These are phyloP conservation scores for Hermodice carunculata DNA, from an alignment of 2,888 invertebrate genomes.

Conservation along the genomic window DNA sequence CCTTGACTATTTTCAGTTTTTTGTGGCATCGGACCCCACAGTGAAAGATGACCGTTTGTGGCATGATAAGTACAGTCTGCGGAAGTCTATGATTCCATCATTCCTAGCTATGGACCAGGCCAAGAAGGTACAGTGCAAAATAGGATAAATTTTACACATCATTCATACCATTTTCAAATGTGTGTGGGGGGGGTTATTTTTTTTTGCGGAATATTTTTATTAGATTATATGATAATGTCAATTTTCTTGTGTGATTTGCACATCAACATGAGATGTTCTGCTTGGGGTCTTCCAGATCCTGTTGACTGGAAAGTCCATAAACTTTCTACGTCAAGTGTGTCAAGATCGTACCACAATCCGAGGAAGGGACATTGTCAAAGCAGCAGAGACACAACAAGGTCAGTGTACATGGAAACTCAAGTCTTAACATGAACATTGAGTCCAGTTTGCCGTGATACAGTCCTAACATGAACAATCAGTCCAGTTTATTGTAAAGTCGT, in stretches of 20 bases:
- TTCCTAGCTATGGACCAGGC: conserved; percentile 90
- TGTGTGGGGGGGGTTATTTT: neutral
- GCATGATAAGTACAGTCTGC: conserved; percentile 94
- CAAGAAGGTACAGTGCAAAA: conserved; percentile 73
- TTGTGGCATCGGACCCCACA: conserved; percentile 88
- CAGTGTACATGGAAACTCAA: too few relatives aligned
- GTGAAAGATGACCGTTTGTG: conserved; percentile 90
- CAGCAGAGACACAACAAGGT: conserved; percentile 62
- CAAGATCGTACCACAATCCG: conserved; percentile 75
- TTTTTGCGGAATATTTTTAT: neutral
- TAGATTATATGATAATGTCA: too few relatives aligned
- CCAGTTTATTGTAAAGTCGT: too few relatives aligned
- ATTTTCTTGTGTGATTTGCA: too few relatives aligned
- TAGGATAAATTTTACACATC: neutral
- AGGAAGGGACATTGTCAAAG: conserved; percentile 60
- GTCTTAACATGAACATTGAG: too few relatives aligned
- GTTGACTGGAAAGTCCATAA: conserved; percentile 95
- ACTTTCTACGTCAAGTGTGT: conserved; percentile 93
- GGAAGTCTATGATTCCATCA: conserved; percentile 90
- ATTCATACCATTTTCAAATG: neutral
- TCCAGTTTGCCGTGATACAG: neutral
- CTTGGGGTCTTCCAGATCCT: conserved; percentile 75
- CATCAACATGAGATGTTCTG: neutral
- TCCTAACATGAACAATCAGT: too few relatives aligned
- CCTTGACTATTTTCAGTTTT: conserved; percentile 77